phyloP scores from a whole-genome alignment of 1,140 invertebrate genomes.

The Lineus longissimus region DNA sequence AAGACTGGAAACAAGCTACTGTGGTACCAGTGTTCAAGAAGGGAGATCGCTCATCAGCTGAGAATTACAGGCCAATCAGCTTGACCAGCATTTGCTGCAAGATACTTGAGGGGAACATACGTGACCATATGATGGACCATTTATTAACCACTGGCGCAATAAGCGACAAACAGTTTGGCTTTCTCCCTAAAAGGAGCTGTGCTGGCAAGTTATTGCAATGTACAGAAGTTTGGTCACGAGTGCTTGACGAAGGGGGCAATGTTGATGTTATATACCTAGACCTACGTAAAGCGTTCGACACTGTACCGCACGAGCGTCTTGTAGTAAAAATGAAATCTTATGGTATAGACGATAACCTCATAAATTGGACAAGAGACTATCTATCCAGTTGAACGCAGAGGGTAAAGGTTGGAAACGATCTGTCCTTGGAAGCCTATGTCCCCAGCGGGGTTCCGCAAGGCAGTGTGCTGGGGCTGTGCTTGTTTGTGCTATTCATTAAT shows the following conservation, averaged over 20 bases:
- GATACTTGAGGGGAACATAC: conserved; percentile 25
- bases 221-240: no score
- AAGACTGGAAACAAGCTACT: conserved; percentile 21
- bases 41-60: conserved; percentile 19
- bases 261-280: background rate
- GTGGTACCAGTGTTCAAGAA: conserved; percentile 21
- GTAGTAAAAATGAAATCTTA: conserved; percentile 12
- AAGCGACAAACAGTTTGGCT: no score
- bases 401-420: background rate
- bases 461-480: conserved; percentile 18
- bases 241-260: no score
- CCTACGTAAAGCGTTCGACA: conserved; percentile 17
- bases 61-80: conserved; percentile 24
- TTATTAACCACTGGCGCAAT: no score
- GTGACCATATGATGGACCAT: conserved; percentile 12
- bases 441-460: conserved; percentile 20
- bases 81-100: conserved; percentile 26
- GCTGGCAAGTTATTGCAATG: no score
- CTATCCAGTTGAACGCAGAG: conserved; percentile 7
- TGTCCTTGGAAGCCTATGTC: background rate
- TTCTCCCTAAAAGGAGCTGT: no score
- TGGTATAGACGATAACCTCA: background rate
- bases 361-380: conserved; percentile 11
- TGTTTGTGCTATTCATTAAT: conserved; percentile 24
- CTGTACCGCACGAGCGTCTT: conserved; percentile 11